Percentiles rank a stretch among this genome's conserved stretches.
These are phyloP conservation scores for Drosophila kepulauana DNA, from an alignment of 1,140 invertebrate species.

Conservation along the genomic window DNA sequence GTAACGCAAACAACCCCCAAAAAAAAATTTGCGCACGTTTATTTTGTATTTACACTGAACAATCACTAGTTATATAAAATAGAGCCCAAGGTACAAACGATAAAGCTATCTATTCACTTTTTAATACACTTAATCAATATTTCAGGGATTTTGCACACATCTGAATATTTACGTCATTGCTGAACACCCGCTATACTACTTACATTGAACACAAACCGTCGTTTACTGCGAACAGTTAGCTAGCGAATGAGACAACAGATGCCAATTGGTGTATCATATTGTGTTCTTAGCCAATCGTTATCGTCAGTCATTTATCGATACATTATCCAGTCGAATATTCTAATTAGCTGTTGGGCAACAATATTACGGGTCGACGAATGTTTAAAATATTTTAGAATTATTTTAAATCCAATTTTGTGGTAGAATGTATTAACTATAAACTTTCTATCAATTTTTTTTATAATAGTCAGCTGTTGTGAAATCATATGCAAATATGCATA, in stretches of 20 bases:
- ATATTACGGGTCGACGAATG: too few relatives aligned
- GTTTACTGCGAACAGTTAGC: constrained; percentile 57
- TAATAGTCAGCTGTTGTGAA: too few relatives aligned
- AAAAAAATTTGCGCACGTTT: constrained; percentile 45
- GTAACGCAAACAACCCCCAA: constrained; percentile 74
- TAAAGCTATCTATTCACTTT: constrained; percentile 25
- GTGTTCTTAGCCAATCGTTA: background rate
- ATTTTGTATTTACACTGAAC: constrained; percentile 9
- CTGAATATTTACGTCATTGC: constrained; percentile 69
- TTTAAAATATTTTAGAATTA: too few relatives aligned
- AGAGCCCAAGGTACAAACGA: constrained; percentile 13
- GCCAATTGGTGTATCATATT: constrained; percentile 20
- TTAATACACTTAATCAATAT: constrained; percentile 34
- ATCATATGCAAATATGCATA: too few relatives aligned
- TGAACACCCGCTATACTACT: constrained; percentile 57
- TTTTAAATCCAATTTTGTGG: too few relatives aligned
- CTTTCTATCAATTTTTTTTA: too few relatives aligned
- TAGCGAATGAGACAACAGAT: constrained; percentile 64
- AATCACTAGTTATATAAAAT: constrained; percentile 41
- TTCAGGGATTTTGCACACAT: constrained; percentile 29
- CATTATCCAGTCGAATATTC: background rate
- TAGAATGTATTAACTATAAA: too few relatives aligned
- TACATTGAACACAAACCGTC: constrained; percentile 80
- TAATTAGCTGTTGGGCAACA: background rate
- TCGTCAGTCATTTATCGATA: constrained; percentile 15